Conservation (phyloP, 2,113 vertebrate species). For the Pimephales promelas region DNA sequence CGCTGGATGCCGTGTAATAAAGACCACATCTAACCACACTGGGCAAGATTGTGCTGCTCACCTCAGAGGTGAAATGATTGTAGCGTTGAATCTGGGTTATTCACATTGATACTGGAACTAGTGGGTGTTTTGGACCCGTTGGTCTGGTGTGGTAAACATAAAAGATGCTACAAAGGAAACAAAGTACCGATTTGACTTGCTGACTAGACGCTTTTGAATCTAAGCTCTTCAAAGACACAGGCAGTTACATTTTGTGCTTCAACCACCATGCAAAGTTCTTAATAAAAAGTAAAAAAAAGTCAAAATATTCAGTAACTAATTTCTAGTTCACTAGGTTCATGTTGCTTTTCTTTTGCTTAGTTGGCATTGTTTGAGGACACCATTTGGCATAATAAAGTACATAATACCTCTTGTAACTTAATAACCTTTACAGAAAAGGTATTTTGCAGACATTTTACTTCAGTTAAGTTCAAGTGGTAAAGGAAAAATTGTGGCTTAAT, state of each 20-base stretch:
- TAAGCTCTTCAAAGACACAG: constrained; percentile 2
- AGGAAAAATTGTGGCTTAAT: background rate
- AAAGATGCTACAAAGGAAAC: background rate
- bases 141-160: background rate
- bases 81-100: constrained; percentile 10
- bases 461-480: background rate
- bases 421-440: background rate
- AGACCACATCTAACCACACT: constrained; percentile 22
- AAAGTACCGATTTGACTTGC: background rate
- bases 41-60: background rate
- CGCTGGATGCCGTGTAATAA: constrained; percentile 5
- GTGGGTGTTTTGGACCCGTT: background rate
- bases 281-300: background rate
- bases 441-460: background rate
- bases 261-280: background rate
- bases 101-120: constrained; percentile 17
- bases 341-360: background rate
- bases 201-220: background rate
- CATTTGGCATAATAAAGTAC: background rate
- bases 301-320: background rate
- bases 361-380: background rate
- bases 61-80: background rate
- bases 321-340: background rate
- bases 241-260: background rate
- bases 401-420: background rate